Evolutionary conservation across 1,140 invertebrate species (phyloP).

Genomic region (Bombus affinis): DNA sequence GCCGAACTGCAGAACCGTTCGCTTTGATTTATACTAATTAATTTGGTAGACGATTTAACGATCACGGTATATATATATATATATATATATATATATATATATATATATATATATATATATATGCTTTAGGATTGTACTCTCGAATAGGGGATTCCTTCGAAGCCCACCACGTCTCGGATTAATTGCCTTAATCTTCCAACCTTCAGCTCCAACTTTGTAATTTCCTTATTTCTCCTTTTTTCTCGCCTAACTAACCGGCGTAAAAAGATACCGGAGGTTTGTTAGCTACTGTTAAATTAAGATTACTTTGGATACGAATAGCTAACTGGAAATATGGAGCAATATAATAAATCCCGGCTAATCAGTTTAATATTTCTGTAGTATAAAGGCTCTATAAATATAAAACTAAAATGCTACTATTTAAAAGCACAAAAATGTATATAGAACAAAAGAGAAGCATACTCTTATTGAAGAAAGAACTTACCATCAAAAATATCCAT

Average conservation of each 20-base stretch:
- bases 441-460: background rate
- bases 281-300: slow-evolving; percentile 20
- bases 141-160: slow-evolving; percentile 52
- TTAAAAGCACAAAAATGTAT: background rate
- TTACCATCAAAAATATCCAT: background rate
- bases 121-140: slow-evolving; percentile 43
- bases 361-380: background rate
- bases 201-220: slow-evolving; percentile 61
- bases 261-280: slow-evolving; percentile 4
- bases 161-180: slow-evolving; percentile 58
- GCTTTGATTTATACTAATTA: slow-evolving; percentile 60
- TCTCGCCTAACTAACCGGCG: background rate
- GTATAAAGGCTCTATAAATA: background rate
- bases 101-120: slow-evolving; percentile 21
- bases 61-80: slow-evolving; percentile 36
- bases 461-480: background rate
- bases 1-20: background rate
- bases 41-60: slow-evolving; percentile 60
- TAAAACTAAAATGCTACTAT: background rate
- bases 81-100: too few relatives aligned
- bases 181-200: slow-evolving; percentile 69
- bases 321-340: background rate
- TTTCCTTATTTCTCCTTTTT: slow-evolving; percentile 7
- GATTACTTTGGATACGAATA: slow-evolving; percentile 10
- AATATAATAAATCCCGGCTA: background rate